These are phyloP conservation scores for Hemichromis elongatus DNA, from an alignment of 2,113 vertebrate species.

Conservation along the genomic window DNA sequence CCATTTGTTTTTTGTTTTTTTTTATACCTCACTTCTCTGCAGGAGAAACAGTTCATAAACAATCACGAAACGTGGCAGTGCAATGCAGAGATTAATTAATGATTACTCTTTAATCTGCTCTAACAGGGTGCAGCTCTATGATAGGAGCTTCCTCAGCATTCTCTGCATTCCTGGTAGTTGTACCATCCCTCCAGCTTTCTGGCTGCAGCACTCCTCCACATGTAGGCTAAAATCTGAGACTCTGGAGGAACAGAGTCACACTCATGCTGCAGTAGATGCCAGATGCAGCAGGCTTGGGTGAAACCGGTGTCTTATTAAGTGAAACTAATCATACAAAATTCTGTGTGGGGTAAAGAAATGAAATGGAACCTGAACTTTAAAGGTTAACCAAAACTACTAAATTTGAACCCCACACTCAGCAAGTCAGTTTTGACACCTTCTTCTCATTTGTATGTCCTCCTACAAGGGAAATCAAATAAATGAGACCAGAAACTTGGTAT, in stretches of 20 bases:
- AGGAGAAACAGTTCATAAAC: neutral
- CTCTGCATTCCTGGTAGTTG: constrained; percentile 51
- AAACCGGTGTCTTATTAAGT: neutral
- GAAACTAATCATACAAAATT: neutral
- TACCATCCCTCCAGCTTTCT: constrained; percentile 23
- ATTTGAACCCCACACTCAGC: neutral
- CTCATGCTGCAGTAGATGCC: neutral
- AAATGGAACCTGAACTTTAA: neutral
- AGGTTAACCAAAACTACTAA: neutral
- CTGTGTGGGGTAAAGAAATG: neutral
- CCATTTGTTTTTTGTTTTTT: rapidly evolving
- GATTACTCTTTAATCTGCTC: constrained; percentile 3
- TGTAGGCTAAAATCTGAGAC: constrained; percentile 21
- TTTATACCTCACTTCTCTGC: neutral
- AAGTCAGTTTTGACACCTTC: neutral
- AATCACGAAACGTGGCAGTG: neutral
- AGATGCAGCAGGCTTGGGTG: neutral
- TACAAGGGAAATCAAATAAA: neutral
- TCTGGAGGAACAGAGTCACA: neutral
- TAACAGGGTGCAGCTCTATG: constrained; percentile 26
- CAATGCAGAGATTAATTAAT: neutral
- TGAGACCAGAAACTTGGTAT: neutral
- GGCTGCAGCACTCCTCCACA: constrained; percentile 34
- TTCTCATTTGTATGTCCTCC: neutral
- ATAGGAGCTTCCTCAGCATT: constrained; percentile 48